Conservation (phyloP, 2,888 invertebrate species). For the Pachycephus smyrnensis region DNA sequence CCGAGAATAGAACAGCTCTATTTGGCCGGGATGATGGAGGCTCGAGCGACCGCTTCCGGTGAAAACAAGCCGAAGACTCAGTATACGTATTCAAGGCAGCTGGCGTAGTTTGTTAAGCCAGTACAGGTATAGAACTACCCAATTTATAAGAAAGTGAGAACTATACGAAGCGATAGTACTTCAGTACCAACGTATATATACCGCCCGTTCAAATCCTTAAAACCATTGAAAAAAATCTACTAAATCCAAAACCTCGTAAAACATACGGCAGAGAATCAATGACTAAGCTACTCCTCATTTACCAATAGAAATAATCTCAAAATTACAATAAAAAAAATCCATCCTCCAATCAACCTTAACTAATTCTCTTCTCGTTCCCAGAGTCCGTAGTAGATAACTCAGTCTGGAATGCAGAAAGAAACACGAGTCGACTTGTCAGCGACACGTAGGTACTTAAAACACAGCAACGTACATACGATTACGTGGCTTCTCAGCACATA, state of each 20-base stretch:
- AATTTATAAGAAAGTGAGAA: neutral
- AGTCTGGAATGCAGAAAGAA: neutral
- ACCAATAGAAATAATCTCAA: neutral
- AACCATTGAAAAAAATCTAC: neutral
- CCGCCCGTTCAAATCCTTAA: neutral
- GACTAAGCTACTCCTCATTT: neutral
- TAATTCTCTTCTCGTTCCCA: neutral
- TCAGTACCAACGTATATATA: neutral
- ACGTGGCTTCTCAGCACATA: neutral
- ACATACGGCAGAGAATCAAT: neutral
- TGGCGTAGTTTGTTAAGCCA: neutral
- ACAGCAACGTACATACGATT: neutral
- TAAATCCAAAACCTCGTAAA: neutral
- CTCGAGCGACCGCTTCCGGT: neutral
- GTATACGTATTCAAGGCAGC: neutral
- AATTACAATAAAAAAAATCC: neutral
- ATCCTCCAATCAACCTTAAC: neutral
- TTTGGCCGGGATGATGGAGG: neutral
- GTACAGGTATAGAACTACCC: neutral
- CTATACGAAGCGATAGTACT: neutral
- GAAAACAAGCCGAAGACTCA: neutral
- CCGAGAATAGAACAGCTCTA: neutral
- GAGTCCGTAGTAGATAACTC: neutral
- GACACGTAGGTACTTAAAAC: neutral
- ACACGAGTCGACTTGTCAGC: neutral